These are phyloP conservation scores for Dreissena rostriformis DNA, from an alignment of 1,140 invertebrate species.

Conservation along the genomic window DNA sequence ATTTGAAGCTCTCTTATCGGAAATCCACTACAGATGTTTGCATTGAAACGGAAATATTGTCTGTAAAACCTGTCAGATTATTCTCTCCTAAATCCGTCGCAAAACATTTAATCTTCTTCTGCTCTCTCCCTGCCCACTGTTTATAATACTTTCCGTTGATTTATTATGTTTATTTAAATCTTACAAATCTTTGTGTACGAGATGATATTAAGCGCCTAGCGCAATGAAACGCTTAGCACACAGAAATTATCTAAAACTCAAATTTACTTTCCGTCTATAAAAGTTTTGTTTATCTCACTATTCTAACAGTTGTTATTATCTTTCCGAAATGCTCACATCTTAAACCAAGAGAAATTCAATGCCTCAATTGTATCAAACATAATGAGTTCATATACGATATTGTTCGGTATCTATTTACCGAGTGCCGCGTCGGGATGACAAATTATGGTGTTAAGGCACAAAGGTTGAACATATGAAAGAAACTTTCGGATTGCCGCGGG, in stretches of 20 bases:
- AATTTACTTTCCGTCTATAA: background rate
- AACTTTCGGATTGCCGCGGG: too few relatives aligned
- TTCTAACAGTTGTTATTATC: background rate
- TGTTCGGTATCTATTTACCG: background rate
- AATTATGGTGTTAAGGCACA: slow-evolving; percentile 2
- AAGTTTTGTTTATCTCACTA: background rate
- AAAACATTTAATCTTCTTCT: background rate
- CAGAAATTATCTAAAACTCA: background rate
- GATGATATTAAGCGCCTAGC: background rate
- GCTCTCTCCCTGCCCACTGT: background rate
- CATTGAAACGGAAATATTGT: background rate
- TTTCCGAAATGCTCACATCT: background rate
- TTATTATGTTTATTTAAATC: background rate
- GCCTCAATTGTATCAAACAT: background rate
- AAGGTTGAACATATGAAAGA: too few relatives aligned
- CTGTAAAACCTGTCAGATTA: background rate
- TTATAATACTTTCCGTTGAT: background rate
- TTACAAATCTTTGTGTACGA: background rate
- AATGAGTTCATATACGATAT: background rate
- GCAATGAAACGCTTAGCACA: background rate
- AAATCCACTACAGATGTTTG: background rate
- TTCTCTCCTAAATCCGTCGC: background rate
- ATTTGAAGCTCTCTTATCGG: background rate
- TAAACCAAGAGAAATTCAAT: background rate
- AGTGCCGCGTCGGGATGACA: background rate